These are phyloP conservation scores for Sus scrofa DNA, from an alignment of 2,113 vertebrate genomes.

Conservation along the genomic window DNA sequence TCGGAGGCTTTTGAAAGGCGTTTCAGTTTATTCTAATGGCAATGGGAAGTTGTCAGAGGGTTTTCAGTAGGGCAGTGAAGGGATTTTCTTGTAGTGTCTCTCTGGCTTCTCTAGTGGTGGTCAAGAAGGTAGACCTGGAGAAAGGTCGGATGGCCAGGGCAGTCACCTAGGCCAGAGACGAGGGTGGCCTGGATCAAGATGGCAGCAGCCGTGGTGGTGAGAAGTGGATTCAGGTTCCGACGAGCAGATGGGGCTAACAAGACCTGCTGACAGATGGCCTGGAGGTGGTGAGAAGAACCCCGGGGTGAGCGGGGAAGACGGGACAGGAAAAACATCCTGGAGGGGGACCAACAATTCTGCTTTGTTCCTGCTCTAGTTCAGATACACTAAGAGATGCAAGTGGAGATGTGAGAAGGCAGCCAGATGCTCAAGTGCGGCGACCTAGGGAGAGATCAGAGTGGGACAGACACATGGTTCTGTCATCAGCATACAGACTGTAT, in stretches of 20 bases:
- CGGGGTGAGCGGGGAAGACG: not conserved
- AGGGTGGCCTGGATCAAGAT: not conserved
- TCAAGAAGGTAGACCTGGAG: not conserved
- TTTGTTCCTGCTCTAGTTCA: not conserved
- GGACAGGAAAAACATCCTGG: not conserved
- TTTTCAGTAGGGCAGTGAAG: not conserved
- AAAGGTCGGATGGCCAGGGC: not conserved
- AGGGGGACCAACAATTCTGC: not conserved
- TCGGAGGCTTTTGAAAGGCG: not conserved
- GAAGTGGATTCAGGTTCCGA: not conserved
- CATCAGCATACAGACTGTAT: not conserved
- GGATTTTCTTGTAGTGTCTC: conserved; percentile 1
- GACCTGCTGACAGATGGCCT: not conserved
- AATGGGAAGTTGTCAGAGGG: not conserved
- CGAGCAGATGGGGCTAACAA: not conserved
- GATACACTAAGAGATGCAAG: not conserved
- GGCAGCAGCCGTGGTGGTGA: not conserved
- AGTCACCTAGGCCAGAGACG: not conserved
- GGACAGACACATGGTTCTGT: not conserved
- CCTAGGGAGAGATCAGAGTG: not conserved
- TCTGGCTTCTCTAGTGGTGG: not conserved
- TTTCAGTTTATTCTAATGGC: not conserved
- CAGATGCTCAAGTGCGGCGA: not conserved
- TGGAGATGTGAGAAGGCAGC: not conserved
- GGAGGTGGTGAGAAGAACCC: not conserved